These are phyloP conservation scores for Xiphophorus hellerii DNA, from an alignment of 2,113 vertebrate genomes.

Conservation along the genomic window DNA sequence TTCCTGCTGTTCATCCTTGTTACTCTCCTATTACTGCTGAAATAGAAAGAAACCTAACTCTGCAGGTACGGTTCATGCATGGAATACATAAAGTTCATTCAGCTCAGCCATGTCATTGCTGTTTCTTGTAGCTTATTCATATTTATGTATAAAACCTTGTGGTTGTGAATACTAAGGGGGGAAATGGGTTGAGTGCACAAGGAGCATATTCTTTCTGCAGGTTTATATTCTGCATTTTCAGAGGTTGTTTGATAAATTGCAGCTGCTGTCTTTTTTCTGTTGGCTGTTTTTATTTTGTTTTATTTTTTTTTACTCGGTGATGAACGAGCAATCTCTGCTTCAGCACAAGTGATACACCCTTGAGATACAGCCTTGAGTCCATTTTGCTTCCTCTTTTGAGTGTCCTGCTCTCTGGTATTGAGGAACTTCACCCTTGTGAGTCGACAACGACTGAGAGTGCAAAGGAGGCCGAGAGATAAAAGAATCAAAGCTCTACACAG, in stretches of 20 bases:
- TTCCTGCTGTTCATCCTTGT: not conserved
- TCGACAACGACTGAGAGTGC: not conserved
- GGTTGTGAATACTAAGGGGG: not conserved
- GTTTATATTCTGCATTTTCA: not conserved
- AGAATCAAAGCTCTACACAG: not conserved
- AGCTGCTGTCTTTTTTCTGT: not conserved
- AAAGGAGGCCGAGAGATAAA: not conserved
- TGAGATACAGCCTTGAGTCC: not conserved
- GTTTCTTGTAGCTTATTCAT: not conserved
- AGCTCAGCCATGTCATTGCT: not conserved
- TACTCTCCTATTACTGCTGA: not conserved
- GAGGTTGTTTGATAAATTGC: conserved; percentile 6
- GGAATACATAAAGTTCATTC: not conserved
- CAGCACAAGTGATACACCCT: not conserved
- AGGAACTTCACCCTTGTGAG: not conserved
- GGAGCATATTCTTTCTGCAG: not conserved
- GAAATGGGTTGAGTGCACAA: not conserved
- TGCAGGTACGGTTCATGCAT: not conserved
- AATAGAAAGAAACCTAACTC: not conserved
- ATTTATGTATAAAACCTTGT: conserved; percentile 5
- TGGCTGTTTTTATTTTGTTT: not conserved
- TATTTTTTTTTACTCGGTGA: not conserved
- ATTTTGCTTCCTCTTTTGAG: not conserved
- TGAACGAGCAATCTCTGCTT: not conserved
- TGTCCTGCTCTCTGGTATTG: not conserved